phyloP scores from a whole-genome alignment of 2,113 vertebrate species.

The Sylvilagus bachmani region DNA sequence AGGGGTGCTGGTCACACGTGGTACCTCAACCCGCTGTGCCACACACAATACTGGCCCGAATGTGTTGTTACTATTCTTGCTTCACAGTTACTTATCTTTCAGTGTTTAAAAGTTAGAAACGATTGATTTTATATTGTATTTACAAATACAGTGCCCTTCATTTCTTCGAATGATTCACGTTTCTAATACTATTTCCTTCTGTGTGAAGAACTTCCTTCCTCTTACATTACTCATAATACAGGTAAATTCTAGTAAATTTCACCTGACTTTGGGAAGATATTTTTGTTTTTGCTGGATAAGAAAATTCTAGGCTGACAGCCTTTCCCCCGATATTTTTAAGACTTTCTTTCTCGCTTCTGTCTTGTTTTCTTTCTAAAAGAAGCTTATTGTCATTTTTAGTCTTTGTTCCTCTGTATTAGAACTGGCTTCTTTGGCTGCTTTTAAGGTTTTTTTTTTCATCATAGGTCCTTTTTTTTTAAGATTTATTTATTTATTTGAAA shows the following conservation, averaged over 20 bases:
- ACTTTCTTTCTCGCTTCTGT: background rate
- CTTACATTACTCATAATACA: background rate
- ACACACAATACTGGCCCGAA: background rate
- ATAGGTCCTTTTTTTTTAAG: too few relatives aligned
- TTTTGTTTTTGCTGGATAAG: background rate
- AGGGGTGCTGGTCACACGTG: too few relatives aligned
- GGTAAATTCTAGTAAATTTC: background rate
- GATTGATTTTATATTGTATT: background rate
- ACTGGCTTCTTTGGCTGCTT: background rate
- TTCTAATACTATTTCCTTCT: background rate
- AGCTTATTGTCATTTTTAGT: background rate
- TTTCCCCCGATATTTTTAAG: slow-evolving; percentile 8
- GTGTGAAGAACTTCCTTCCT: background rate
- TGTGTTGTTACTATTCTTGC: background rate
- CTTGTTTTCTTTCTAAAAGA: background rate
- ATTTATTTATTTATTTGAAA: too few relatives aligned
- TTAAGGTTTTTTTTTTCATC: background rate
- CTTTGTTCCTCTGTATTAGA: background rate
- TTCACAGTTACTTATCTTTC: slow-evolving; percentile 26
- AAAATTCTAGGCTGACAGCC: background rate
- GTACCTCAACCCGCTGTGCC: too few relatives aligned
- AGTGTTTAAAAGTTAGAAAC: slow-evolving; percentile 42
- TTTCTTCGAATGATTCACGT: background rate
- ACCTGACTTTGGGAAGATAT: slow-evolving; percentile 6
- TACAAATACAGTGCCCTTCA: background rate